Conservation (phyloP, 2,888 invertebrate species). For the Orchesella flavescens region DNA sequence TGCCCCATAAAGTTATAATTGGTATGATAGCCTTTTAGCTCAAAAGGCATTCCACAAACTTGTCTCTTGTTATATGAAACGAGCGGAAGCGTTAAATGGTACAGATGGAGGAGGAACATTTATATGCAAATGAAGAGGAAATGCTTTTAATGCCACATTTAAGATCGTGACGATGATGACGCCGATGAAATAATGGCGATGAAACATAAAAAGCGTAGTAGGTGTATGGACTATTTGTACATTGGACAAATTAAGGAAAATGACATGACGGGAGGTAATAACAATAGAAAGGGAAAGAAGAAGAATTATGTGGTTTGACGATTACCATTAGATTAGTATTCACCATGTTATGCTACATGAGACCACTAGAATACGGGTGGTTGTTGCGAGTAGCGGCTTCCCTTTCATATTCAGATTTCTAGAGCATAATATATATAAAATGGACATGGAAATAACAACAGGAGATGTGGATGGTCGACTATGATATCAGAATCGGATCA, state of each 20-base stretch:
- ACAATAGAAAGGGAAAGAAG: neutral
- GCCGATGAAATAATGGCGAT: neutral
- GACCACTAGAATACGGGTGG: no score
- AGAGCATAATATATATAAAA: neutral
- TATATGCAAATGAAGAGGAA: conserved; percentile 58
- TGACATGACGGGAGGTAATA: conserved; percentile 30
- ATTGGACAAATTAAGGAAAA: conserved; percentile 34
- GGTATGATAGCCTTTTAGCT: no score
- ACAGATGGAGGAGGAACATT: conserved; percentile 27
- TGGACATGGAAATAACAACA: conserved; percentile 14
- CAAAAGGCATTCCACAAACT: no score
- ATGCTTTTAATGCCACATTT: conserved; percentile 50
- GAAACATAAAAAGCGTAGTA: neutral
- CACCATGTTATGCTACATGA: no score
- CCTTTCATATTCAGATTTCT: conserved; percentile 39
- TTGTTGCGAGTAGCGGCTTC: neutral
- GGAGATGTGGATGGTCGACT: conserved; percentile 39
- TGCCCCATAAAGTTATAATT: no score
- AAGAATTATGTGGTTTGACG: neutral
- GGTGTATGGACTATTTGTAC: neutral
- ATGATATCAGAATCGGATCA: neutral
- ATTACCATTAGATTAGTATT: neutral
- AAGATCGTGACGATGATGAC: conserved; percentile 28
- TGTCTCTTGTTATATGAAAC: conserved; percentile 35
- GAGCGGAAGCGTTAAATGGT: conserved; percentile 57